phyloP scores from a whole-genome alignment of 1,140 invertebrate species.

The Drosophila repleta region DNA sequence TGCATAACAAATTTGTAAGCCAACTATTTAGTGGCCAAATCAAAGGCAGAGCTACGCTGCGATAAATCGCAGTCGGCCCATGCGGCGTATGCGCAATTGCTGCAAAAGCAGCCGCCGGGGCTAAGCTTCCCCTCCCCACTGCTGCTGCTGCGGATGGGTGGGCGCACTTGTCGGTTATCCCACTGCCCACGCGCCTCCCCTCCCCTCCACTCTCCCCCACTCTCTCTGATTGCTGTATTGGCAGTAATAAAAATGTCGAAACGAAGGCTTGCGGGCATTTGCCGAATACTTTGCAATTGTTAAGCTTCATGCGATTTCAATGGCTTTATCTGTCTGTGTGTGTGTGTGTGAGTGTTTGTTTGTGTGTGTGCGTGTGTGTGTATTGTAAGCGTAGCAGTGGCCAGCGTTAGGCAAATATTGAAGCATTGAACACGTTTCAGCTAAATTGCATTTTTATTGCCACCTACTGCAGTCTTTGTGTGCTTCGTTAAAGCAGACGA shows the following conservation, averaged over 20 bases:
- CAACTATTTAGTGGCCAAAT: conserved; percentile 70
- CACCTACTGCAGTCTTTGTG: conserved; percentile 38
- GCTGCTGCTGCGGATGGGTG: neutral
- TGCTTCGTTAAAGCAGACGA: neutral
- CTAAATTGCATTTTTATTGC: conserved; percentile 78
- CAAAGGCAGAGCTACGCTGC: conserved; percentile 25
- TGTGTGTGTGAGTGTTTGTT: conserved; percentile 4
- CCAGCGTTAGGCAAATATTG: conserved; percentile 68
- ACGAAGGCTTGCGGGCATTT: conserved; percentile 72
- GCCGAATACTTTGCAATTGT: conserved; percentile 63
- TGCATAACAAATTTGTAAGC: conserved; percentile 68
- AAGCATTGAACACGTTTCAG: conserved; percentile 73
- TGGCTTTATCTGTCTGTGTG: conserved; percentile 33
- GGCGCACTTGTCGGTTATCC: conserved; percentile 54
- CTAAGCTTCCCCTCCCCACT: neutral
- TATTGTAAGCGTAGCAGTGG: conserved; percentile 34
- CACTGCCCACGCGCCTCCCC: neutral
- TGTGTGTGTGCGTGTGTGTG: conserved; percentile 1
- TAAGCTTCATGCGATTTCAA: conserved; percentile 52
- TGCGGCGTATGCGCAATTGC: conserved; percentile 74
- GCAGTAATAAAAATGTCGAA: conserved; percentile 71
- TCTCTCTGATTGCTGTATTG: conserved; percentile 8
- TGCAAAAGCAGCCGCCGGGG: conserved; percentile 24
- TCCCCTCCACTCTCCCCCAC: neutral
- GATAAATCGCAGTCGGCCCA: conserved; percentile 60